phyloP scores from a whole-genome alignment of 2,113 vertebrate genomes.

The Hepsetus odoe region DNA sequence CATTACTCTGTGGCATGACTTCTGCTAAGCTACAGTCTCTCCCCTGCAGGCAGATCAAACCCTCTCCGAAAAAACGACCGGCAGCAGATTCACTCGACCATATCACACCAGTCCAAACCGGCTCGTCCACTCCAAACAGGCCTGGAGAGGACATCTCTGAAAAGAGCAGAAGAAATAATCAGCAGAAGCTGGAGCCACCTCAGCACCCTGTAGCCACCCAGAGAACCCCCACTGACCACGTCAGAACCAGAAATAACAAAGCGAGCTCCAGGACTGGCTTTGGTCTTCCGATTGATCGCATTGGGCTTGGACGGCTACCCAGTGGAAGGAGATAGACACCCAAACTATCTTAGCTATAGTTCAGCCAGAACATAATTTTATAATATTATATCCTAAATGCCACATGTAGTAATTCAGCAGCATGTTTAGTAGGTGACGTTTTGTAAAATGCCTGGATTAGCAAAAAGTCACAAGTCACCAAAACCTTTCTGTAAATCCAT shows the following conservation, averaged over 20 bases:
- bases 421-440: too few relatives aligned
- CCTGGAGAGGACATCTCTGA: background rate
- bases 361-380: background rate
- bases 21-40: background rate
- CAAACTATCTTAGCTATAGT: background rate
- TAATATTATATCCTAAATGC: background rate
- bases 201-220: background rate
- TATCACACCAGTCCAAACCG: background rate
- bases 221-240: conserved; percentile 12
- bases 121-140: background rate
- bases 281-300: conserved; percentile 42
- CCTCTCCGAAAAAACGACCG: conserved; percentile 29
- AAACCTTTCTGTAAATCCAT: too few relatives aligned
- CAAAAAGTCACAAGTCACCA: too few relatives aligned
- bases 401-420: background rate
- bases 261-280: conserved; percentile 26
- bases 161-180: background rate
- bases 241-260: conserved; percentile 27
- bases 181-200: background rate
- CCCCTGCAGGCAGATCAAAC: conserved; percentile 14
- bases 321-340: conserved; percentile 19
- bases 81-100: background rate
- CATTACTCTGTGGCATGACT: too few relatives aligned
- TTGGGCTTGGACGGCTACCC: conserved; percentile 36
- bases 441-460: background rate